A percentile compares a stretch with the other conserved stretches of the same genome.
Evolutionary conservation across 2,797 vertebrate species (phyloP).

Genomic region (Phaenicophaeus curvirostris): DNA sequence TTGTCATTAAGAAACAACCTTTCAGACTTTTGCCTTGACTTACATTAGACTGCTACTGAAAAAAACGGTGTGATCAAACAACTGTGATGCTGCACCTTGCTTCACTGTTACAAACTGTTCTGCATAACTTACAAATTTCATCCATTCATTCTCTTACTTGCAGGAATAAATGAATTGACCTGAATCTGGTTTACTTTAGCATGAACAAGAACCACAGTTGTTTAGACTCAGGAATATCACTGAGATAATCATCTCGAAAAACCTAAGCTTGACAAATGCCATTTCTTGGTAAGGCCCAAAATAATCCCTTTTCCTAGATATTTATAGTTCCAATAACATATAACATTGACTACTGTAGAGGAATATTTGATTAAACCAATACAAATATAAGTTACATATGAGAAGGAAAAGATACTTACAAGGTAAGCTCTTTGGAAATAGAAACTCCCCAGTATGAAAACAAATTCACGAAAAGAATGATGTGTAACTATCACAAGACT

Average conservation of each 20-base stretch:
- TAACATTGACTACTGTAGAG: not conserved
- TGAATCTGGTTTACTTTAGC: not conserved
- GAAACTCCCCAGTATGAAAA: not conserved
- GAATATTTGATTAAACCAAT: not conserved
- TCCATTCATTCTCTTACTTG: not conserved
- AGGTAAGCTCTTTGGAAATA: not conserved
- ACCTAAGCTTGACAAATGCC: not conserved
- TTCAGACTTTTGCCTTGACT: not conserved
- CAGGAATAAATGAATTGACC: not conserved
- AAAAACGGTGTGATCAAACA: not conserved
- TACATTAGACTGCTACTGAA: not conserved
- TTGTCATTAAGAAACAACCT: not conserved
- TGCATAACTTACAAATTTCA: not conserved
- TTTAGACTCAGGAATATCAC: not conserved
- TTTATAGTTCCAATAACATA: not conserved
- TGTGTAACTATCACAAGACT: not conserved
- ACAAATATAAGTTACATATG: rapidly evolving
- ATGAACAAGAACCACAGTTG: not conserved
- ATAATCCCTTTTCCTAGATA: not conserved
- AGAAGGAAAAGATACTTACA: not conserved
- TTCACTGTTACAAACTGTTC: not conserved
- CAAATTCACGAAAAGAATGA: not conserved
- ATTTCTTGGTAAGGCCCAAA: not conserved
- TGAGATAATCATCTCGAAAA: not conserved
- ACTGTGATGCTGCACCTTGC: not conserved